These are phyloP conservation scores for Agonopterix subpropinquella DNA, from an alignment of 2,888 invertebrate species.

Conservation along the genomic window DNA sequence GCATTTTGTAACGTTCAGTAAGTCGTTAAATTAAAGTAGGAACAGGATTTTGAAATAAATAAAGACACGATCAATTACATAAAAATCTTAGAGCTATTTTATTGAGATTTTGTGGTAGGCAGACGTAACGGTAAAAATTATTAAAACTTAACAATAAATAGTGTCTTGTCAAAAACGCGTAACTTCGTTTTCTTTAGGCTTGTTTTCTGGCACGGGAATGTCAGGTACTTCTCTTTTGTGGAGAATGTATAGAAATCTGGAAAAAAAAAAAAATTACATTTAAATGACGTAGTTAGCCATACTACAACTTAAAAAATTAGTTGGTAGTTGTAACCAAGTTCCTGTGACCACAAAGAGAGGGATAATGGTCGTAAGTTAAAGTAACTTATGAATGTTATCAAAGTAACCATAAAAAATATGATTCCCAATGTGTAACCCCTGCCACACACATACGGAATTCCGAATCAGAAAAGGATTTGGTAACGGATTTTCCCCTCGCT, in stretches of 20 bases:
- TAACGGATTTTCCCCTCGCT: too few relatives aligned
- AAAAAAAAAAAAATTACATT: slow-evolving; percentile 14
- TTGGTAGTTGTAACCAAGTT: too few relatives aligned
- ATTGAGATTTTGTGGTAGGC: slow-evolving; percentile 57
- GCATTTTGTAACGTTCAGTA: too few relatives aligned
- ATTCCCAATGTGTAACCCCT: too few relatives aligned
- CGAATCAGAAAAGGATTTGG: too few relatives aligned
- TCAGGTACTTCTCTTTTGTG: slow-evolving; percentile 38
- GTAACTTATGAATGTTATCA: too few relatives aligned
- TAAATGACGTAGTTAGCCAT: background rate
- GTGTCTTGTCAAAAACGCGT: slow-evolving; percentile 51
- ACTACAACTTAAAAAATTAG: too few relatives aligned
- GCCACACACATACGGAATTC: too few relatives aligned
- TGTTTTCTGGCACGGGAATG: slow-evolving; percentile 23
- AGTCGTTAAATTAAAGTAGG: too few relatives aligned
- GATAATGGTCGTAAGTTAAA: too few relatives aligned
- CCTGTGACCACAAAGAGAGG: too few relatives aligned
- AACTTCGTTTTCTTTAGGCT: slow-evolving; percentile 54
- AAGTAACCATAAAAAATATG: too few relatives aligned
- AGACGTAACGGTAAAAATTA: slow-evolving; percentile 33
- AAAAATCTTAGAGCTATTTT: slow-evolving; percentile 50
- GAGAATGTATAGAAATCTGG: slow-evolving; percentile 46
- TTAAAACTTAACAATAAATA: slow-evolving; percentile 42
- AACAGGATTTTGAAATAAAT: slow-evolving; percentile 1
- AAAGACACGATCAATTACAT: slow-evolving; percentile 36